Conservation (phyloP, 2,888 invertebrate genomes). For the Lepeophtheirus nordmannii region DNA sequence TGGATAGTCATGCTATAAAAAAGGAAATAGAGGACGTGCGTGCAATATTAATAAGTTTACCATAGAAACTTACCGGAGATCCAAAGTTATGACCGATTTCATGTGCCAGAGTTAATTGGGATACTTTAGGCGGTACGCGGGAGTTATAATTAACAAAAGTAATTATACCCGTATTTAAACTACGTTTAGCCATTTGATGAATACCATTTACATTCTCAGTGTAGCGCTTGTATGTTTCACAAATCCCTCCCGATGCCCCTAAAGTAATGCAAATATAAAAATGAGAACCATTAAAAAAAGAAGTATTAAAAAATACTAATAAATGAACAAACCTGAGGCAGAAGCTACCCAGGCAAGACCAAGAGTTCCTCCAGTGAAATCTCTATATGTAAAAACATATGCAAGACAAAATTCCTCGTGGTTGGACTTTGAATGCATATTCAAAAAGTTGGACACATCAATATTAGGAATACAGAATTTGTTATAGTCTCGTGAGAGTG, state of each 20-base stretch:
- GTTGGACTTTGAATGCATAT: slow-evolving; percentile 88
- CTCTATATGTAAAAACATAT: slow-evolving; percentile 82
- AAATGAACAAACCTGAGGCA: slow-evolving; percentile 46
- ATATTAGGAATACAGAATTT: slow-evolving; percentile 91
- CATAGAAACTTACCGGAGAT: slow-evolving; percentile 45
- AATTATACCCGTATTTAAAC: slow-evolving; percentile 94
- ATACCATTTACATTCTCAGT: slow-evolving; percentile 87
- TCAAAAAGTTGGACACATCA: slow-evolving; percentile 96
- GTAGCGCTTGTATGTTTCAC: slow-evolving; percentile 92
- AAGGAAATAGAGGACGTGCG: background rate
- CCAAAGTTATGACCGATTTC: slow-evolving; percentile 97
- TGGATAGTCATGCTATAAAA: slow-evolving; percentile 28
- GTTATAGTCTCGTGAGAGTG: slow-evolving; percentile 44
- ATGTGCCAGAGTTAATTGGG: slow-evolving; percentile 90
- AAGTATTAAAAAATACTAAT: slow-evolving; percentile 5
- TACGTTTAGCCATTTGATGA: slow-evolving; percentile 81
- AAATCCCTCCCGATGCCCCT: slow-evolving; percentile 95
- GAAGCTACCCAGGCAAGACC: slow-evolving; percentile 99
- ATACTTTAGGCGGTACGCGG: slow-evolving; percentile 89
- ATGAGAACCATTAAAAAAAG: slow-evolving; percentile 18
- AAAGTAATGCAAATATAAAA: slow-evolving; percentile 26
- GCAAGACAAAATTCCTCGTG: slow-evolving; percentile 97
- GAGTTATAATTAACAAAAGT: slow-evolving; percentile 97
- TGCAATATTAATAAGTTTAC: background rate
- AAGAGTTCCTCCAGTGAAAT: slow-evolving; percentile 93